These are phyloP conservation scores for Alentia gelatinosa DNA, from an alignment of 2,888 invertebrate species.

Conservation along the genomic window DNA sequence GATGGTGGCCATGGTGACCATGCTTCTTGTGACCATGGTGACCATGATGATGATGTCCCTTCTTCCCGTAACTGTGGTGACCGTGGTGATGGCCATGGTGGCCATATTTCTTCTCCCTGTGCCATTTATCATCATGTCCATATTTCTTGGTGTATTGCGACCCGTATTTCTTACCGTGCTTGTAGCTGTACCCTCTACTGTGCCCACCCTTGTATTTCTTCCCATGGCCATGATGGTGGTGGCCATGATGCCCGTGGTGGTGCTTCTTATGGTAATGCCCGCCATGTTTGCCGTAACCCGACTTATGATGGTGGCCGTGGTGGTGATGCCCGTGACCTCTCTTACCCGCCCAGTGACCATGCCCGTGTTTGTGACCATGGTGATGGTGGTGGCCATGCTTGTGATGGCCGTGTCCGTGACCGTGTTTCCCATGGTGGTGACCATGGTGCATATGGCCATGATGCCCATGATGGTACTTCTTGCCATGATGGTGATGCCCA, in stretches of 20 bases:
- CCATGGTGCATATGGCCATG: neutral
- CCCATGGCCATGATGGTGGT: neutral
- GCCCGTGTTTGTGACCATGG: neutral
- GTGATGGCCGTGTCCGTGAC: slow-evolving; percentile 9
- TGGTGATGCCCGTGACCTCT: neutral
- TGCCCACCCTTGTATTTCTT: slow-evolving; percentile 11
- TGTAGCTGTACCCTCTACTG: neutral
- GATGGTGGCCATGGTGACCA: slow-evolving; percentile 11
- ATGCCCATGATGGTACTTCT: neutral
- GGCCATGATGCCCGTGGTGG: neutral
- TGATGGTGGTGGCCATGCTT: slow-evolving; percentile 6
- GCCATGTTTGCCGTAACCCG: neutral
- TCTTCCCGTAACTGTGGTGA: neutral
- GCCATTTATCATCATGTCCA: neutral
- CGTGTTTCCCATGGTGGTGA: slow-evolving; percentile 31
- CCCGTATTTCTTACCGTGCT: neutral
- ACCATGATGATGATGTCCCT: slow-evolving; percentile 8
- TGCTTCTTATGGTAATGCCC: neutral
- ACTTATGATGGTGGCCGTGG: neutral
- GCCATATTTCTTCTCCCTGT: neutral
- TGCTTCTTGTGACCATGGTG: neutral
- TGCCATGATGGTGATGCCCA: slow-evolving; percentile 1
- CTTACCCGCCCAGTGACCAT: slow-evolving; percentile 32
- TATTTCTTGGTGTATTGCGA: neutral
- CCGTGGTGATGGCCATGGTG: slow-evolving; percentile 9